A percentile compares a stretch with the other conserved stretches of the same genome.
Evolutionary conservation across 2,113 vertebrate genomes (phyloP).

Genomic region (Dermatemys mawii): DNA sequence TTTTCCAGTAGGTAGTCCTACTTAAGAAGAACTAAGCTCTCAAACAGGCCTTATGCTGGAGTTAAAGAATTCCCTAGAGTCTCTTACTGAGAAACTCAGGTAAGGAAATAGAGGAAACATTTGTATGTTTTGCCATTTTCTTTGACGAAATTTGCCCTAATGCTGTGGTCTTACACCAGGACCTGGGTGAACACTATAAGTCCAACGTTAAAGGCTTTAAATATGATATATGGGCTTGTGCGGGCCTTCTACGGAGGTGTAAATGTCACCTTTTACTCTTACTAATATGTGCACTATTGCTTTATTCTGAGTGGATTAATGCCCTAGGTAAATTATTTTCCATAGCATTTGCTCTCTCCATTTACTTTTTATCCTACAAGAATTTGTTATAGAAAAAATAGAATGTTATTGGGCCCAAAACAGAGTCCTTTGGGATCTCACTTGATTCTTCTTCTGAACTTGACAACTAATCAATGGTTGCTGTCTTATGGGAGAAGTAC

Average conservation of each 20-base stretch:
- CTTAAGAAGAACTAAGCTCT: slow-evolving; percentile 66
- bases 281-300: not conserved
- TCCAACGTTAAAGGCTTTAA: not conserved
- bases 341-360: not conserved
- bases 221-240: not conserved
- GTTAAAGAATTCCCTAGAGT: slow-evolving; percentile 59
- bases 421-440: not conserved
- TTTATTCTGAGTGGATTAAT: not conserved
- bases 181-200: not conserved
- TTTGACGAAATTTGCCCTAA: not conserved
- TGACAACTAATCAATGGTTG: not conserved
- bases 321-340: not conserved
- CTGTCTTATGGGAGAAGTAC: too few relatives aligned
- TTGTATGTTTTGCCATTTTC: not conserved
- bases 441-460: not conserved
- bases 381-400: not conserved
- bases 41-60: slow-evolving; percentile 55
- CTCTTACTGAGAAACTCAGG: slow-evolving; percentile 56
- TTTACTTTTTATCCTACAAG: not conserved
- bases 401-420: not conserved
- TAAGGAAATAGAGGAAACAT: not conserved
- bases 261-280: not conserved
- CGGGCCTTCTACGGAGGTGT: not conserved
- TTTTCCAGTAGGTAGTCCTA: slow-evolving; percentile 59
- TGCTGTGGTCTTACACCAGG: not conserved